A percentile compares a stretch with the other conserved stretches of the same genome.
Conservation (phyloP, 2,113 vertebrate genomes). For the Otocyon megalotis region DNA sequence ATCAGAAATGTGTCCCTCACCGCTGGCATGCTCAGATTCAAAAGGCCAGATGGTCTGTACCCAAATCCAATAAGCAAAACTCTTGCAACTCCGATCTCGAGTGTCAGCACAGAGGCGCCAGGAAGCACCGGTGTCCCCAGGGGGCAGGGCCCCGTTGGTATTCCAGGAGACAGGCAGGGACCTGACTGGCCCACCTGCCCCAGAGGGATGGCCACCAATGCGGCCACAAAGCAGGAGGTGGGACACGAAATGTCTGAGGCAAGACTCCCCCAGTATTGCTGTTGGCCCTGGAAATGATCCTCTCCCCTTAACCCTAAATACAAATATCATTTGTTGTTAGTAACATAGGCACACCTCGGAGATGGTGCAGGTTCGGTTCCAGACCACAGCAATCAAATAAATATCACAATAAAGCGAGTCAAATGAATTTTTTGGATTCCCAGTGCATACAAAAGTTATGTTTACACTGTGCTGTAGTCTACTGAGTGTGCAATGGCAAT, state of each 20-base stretch:
- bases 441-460: neutral
- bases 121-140: neutral
- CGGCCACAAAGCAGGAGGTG: neutral
- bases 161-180: neutral
- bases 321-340: neutral
- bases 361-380: neutral
- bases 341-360: neutral
- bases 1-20: neutral
- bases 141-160: neutral
- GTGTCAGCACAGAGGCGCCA: neutral
- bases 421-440: neutral
- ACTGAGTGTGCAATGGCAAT: neutral
- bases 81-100: neutral
- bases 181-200: neutral
- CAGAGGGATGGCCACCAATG: neutral
- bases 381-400: neutral
- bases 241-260: neutral
- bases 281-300: no score
- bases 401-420: neutral
- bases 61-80: neutral
- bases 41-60: rapidly evolving
- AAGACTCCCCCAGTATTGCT: neutral
- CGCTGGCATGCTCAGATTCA: neutral
- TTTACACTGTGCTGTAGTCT: neutral
- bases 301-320: neutral